Percentiles rank a stretch among this genome's conserved stretches.
Conservation (phyloP, 2,113 vertebrate genomes). For the Microtus montanus region DNA sequence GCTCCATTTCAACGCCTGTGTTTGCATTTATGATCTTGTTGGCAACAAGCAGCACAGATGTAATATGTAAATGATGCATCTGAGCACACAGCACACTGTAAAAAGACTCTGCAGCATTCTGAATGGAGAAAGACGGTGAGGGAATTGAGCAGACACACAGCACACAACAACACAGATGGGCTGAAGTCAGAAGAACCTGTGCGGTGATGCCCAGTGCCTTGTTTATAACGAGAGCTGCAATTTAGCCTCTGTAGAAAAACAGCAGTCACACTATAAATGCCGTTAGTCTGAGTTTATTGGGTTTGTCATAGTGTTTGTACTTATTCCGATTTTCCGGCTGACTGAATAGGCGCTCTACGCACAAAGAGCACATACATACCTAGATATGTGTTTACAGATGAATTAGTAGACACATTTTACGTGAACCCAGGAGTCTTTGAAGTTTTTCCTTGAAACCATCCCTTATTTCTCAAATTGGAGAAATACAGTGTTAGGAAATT, state of each 20-base stretch:
- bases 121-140: constrained; percentile 24
- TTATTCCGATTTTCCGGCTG: constrained; percentile 32
- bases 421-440: neutral
- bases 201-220: neutral
- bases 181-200: constrained; percentile 37
- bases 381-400: constrained; percentile 44
- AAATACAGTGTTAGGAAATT: constrained; percentile 45
- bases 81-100: constrained; percentile 21
- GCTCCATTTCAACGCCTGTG: constrained; percentile 44
- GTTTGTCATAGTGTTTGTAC: constrained; percentile 31
- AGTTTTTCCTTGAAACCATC: constrained; percentile 41
- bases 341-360: constrained; percentile 29
- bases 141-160: constrained; percentile 1
- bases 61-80: constrained; percentile 48
- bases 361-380: constrained; percentile 30
- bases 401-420: constrained; percentile 15
- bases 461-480: constrained; percentile 44
- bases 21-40: constrained; percentile 64
- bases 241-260: constrained; percentile 31
- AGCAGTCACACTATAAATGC: constrained; percentile 46
- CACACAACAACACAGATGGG: constrained; percentile 28
- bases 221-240: constrained; percentile 11
- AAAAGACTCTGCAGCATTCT: constrained; percentile 28
- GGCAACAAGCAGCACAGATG: constrained; percentile 55
- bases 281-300: constrained; percentile 28